Evolutionary conservation across 2,113 vertebrate genomes (phyloP).

Genomic region (Terrapene triunguis): DNA sequence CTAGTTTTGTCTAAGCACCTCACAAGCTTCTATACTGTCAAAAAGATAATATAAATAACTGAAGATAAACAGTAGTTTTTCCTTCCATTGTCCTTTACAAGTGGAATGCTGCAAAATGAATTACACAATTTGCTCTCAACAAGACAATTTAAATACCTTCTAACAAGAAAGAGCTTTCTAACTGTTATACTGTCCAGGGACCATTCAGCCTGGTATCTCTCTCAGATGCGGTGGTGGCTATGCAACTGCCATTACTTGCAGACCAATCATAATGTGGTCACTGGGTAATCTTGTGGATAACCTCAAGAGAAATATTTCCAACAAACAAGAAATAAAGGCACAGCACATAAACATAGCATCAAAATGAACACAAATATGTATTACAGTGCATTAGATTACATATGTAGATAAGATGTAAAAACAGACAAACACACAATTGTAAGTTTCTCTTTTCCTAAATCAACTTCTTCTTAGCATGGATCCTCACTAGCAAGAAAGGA

Average conservation of each 20-base stretch:
- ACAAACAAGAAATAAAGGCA: slow-evolving; percentile 22
- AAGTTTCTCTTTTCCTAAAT: not conserved
- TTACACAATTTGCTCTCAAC: not conserved
- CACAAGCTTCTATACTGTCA: fast-evolving
- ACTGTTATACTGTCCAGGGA: not conserved
- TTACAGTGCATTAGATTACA: not conserved
- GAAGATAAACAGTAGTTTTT: not conserved
- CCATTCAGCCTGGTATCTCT: not conserved
- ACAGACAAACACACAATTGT: not conserved
- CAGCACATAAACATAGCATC: not conserved
- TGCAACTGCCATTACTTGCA: not conserved
- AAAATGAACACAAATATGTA: not conserved
- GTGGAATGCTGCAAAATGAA: not conserved
- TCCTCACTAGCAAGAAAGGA: fast-evolving
- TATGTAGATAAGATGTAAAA: not conserved
- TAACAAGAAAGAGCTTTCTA: not conserved
- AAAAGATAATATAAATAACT: not conserved
- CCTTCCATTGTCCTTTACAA: not conserved
- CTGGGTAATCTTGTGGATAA: slow-evolving; percentile 29
- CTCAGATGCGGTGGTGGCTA: not conserved
- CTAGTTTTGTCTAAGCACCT: not conserved
- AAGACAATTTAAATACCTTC: slow-evolving; percentile 3
- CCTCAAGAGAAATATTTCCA: slow-evolving; percentile 30
- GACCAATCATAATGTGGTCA: slow-evolving; percentile 12
- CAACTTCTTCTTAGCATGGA: not conserved